phyloP scores from a whole-genome alignment of 30 jellyfish, hydroid and myxozoan genomes.

The Haliclystus octoradiatus region DNA sequence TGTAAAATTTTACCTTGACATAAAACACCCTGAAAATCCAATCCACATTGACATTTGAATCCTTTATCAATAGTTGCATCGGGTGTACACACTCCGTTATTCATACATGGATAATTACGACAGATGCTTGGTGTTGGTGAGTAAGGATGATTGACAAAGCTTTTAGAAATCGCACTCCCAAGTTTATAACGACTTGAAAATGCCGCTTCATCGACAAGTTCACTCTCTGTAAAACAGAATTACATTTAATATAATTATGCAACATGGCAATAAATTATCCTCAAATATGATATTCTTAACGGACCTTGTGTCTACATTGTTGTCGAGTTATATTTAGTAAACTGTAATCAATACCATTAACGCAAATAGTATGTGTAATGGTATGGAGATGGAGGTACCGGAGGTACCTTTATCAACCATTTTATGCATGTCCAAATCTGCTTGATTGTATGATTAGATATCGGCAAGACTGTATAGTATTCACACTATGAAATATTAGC shows the following conservation, averaged over 20 bases:
- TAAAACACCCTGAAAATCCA: conserved; percentile 60
- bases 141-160: not conserved
- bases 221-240: conserved; percentile 18
- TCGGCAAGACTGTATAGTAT: too few species aligned
- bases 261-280: not conserved
- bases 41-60: conserved; percentile 52
- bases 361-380: too few species aligned
- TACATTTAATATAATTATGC: not conserved
- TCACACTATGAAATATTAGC: too few species aligned
- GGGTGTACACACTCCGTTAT: conserved; percentile 62
- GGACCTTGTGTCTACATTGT: too few species aligned
- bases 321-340: too few species aligned
- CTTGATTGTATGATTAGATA: too few species aligned
- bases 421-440: too few species aligned
- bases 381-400: too few species aligned
- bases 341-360: too few species aligned
- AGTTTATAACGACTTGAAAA: conserved; percentile 23
- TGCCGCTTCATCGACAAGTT: conserved; percentile 1
- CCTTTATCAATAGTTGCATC: conserved; percentile 63
- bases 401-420: too few species aligned
- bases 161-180: conserved; percentile 46
- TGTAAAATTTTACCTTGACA: conserved; percentile 62
- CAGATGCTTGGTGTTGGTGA: conserved; percentile 39
- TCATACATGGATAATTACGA: conserved; percentile 68
- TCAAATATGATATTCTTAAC: too few species aligned